These are phyloP conservation scores for Stylophora pistillata DNA, from an alignment of 64 coral and sea anemone genomes.

Conservation along the genomic window DNA sequence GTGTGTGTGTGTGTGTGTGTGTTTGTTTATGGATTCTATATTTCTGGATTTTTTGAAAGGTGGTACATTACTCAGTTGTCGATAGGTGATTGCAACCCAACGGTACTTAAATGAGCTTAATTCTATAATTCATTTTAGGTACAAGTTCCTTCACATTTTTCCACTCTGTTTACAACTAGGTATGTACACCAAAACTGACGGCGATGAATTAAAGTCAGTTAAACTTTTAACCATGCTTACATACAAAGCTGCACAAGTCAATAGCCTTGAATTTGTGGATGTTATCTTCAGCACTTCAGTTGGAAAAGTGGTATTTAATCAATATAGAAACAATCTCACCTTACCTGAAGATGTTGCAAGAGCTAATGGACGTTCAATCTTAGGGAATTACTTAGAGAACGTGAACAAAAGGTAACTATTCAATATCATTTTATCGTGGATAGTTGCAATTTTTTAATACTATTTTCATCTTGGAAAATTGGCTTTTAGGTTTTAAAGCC, in stretches of 20 bases:
- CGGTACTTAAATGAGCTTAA: no score
- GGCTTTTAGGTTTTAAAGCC: no score
- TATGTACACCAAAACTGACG: background rate
- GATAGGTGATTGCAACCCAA: no score
- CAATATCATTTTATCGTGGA: background rate
- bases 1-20: no score
- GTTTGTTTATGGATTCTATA: no score
- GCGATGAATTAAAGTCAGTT: background rate
- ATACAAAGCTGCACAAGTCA: conserved; percentile 30
- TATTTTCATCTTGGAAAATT: background rate
- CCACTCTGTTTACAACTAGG: background rate
- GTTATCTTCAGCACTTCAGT: conserved; percentile 36
- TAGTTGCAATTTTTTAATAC: background rate
- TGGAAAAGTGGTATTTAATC: conserved; percentile 21
- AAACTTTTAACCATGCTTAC: conserved; percentile 27
- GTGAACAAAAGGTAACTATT: conserved; percentile 39
- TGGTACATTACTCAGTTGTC: no score
- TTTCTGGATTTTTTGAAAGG: no score
- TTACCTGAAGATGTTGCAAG: conserved; percentile 38
- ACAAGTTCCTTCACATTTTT: background rate
- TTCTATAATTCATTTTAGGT: no score
- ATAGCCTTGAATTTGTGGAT: conserved; percentile 30
- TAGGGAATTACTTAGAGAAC: conserved; percentile 16
- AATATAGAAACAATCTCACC: conserved; percentile 9
- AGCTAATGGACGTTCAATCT: background rate